A percentile compares a stretch with the other conserved stretches of the same genome.
These are phyloP conservation scores for Eupithecia insigniata DNA, from an alignment of 2,888 invertebrate genomes.

Conservation along the genomic window DNA sequence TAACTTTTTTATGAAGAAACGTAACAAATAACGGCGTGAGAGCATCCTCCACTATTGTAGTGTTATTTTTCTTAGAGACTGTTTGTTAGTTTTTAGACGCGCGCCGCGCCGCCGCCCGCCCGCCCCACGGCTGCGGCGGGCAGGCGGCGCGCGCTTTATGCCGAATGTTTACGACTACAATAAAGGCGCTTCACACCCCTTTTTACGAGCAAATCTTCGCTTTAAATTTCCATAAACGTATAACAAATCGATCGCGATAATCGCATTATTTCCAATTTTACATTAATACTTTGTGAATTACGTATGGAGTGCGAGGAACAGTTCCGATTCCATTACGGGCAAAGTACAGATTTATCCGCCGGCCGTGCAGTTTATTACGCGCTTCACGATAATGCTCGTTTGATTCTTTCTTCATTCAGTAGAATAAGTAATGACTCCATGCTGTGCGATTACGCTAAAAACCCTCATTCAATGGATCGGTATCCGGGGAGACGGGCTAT, in stretches of 20 bases:
- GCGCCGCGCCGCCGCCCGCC: background rate
- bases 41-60: slow-evolving; percentile 22
- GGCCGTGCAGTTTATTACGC: slow-evolving; percentile 40
- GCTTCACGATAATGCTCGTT: slow-evolving; percentile 49
- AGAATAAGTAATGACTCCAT: slow-evolving; percentile 35
- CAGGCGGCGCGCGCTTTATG: slow-evolving; percentile 20
- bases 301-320: slow-evolving; percentile 29
- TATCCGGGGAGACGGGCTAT: no score
- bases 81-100: slow-evolving; percentile 9
- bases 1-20: slow-evolving; percentile 31
- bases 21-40: slow-evolving; percentile 25
- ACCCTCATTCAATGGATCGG: no score
- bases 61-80: slow-evolving; percentile 19
- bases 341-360: slow-evolving; percentile 52
- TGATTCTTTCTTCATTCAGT: slow-evolving; percentile 42
- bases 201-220: slow-evolving; percentile 38
- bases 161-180: slow-evolving; percentile 35
- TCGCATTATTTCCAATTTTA: slow-evolving; percentile 30
- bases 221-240: slow-evolving; percentile 38
- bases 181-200: slow-evolving; percentile 30
- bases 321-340: slow-evolving; percentile 49
- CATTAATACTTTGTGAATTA: slow-evolving; percentile 22
- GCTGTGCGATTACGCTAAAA: no score
- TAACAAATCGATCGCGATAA: slow-evolving; percentile 40
- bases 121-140: no score